Percentiles rank a stretch among this genome's conserved stretches.
These are phyloP conservation scores for Boloria euphrosyne DNA, from an alignment of 2,888 invertebrate genomes.

Conservation along the genomic window DNA sequence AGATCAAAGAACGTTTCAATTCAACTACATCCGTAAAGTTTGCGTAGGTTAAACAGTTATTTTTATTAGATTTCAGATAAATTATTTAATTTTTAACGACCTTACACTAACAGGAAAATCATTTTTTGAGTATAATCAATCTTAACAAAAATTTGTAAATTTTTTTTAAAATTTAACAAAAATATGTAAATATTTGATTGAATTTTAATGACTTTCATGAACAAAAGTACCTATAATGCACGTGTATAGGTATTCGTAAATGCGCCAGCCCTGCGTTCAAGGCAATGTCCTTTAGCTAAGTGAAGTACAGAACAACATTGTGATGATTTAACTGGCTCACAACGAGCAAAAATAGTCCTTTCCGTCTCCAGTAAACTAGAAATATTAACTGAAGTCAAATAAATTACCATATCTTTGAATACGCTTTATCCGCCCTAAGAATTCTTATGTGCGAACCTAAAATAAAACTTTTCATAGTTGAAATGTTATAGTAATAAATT, in stretches of 20 bases:
- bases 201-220: no score
- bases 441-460: background rate
- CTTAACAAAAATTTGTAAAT: no score
- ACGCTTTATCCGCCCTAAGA: conserved; percentile 29
- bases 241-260: background rate
- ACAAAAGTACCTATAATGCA: no score
- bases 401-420: conserved; percentile 38
- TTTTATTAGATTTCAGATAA: conserved; percentile 6
- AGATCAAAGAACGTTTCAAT: conserved; percentile 62
- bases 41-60: conserved; percentile 20
- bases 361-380: conserved; percentile 56
- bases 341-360: conserved; percentile 70
- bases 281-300: conserved; percentile 66
- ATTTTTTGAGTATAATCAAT: conserved; percentile 1
- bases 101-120: background rate
- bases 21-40: conserved; percentile 12
- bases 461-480: no score
- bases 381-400: conserved; percentile 51
- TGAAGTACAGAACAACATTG: conserved; percentile 62
- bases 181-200: no score
- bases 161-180: no score
- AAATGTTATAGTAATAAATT: no score
- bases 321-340: conserved; percentile 71
- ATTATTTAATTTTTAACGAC: conserved; percentile 7
- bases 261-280: conserved; percentile 46